phyloP scores from a whole-genome alignment of 2,888 invertebrate genomes.

The Torymus auratus region DNA sequence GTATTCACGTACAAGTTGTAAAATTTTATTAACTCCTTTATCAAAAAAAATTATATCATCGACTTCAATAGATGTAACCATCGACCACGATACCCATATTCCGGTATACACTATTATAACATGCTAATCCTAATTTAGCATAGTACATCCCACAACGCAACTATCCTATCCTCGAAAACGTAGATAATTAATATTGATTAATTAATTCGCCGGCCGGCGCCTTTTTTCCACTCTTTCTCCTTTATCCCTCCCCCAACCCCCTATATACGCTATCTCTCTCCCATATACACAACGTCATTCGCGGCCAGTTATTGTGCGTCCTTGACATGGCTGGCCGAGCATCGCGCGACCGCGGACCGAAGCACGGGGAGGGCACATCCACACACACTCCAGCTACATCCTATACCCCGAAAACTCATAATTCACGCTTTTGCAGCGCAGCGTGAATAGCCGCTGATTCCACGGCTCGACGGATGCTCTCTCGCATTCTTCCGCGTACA shows the following conservation, averaged over 20 bases:
- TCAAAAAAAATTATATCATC: too few species aligned
- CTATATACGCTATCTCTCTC: not conserved
- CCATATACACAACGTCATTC: slow-evolving; percentile 17
- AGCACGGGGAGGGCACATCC: not conserved
- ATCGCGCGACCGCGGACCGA: not conserved
- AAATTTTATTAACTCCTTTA: too few species aligned
- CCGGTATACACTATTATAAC: not conserved
- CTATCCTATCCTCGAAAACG: not conserved
- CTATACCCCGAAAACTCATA: slow-evolving; percentile 59
- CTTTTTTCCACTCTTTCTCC: slow-evolving; percentile 5
- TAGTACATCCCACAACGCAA: not conserved
- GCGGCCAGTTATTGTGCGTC: slow-evolving; percentile 46
- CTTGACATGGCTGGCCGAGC: slow-evolving; percentile 34
- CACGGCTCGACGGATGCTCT: slow-evolving; percentile 21
- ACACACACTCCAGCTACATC: not conserved
- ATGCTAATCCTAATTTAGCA: slow-evolving; percentile 31
- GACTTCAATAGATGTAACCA: too few species aligned
- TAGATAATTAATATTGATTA: slow-evolving; percentile 45
- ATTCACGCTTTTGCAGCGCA: slow-evolving; percentile 62
- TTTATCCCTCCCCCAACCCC: not conserved
- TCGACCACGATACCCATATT: too few species aligned
- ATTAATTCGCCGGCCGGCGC: slow-evolving; percentile 2
- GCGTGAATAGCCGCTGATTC: slow-evolving; percentile 58
- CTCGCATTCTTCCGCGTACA: slow-evolving; percentile 18
- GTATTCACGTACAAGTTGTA: too few species aligned